phyloP scores from a whole-genome alignment of 2,797 vertebrate genomes.

The Macroramphosus scolopax region DNA sequence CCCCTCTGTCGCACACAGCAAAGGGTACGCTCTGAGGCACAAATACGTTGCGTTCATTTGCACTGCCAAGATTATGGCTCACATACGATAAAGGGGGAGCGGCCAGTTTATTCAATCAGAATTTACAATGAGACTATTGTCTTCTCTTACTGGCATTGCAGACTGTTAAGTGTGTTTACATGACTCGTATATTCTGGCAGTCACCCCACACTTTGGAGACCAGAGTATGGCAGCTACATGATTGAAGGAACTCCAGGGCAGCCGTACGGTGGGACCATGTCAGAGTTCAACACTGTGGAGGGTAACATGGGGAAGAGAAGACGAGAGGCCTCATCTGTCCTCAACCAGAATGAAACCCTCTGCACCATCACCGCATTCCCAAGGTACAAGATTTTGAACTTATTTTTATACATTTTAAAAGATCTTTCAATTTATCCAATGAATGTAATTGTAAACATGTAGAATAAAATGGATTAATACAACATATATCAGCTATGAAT shows the following conservation, averaged over 20 bases:
- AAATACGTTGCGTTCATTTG: constrained; percentile 32
- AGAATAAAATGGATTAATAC: too few species aligned
- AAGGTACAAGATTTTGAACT: constrained; percentile 78
- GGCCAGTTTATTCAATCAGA: constrained; percentile 18
- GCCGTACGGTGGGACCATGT: constrained; percentile 97
- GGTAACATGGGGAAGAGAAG: constrained; percentile 96
- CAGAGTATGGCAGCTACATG: constrained; percentile 98
- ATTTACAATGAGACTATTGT: constrained; percentile 5
- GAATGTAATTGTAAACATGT: too few species aligned
- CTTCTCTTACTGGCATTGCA: background rate
- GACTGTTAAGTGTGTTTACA: constrained; percentile 11
- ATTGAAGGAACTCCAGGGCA: constrained; percentile 97
- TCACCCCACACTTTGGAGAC: constrained; percentile 97
- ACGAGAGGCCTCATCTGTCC: constrained; percentile 86
- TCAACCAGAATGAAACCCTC: constrained; percentile 85
- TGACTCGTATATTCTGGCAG: constrained; percentile 68
- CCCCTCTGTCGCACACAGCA: constrained; percentile 70
- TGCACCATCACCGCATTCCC: constrained; percentile 95
- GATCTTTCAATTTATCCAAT: too few species aligned
- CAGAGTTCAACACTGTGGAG: constrained; percentile 98
- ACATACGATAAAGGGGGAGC: constrained; percentile 20
- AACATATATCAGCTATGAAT: too few species aligned
- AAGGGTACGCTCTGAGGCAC: constrained; percentile 46
- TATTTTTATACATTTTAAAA: too few species aligned
- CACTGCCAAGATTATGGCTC: constrained; percentile 33